Percentiles rank a stretch among this genome's conserved stretches.
Conservation (phyloP, 2,113 vertebrate species). For the Daboia siamensis region DNA sequence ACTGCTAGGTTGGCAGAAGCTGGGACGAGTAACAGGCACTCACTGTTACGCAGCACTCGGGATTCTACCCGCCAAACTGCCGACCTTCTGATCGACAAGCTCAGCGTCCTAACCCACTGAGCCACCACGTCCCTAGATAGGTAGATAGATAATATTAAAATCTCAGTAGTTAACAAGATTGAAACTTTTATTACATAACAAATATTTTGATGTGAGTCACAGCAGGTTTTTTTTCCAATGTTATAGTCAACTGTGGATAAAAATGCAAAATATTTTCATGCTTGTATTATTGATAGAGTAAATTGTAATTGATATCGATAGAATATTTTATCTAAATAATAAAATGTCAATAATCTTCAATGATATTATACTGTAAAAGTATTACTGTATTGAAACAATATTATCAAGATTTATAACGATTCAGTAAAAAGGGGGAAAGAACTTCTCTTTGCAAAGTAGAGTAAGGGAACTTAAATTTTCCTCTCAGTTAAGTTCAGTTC, state of each 20-base stretch:
- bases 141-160: too few relatives aligned
- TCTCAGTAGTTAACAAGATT: background rate
- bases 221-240: background rate
- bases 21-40: too few relatives aligned
- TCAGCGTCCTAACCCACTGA: too few relatives aligned
- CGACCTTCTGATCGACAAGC: too few relatives aligned
- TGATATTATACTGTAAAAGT: background rate
- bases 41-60: too few relatives aligned
- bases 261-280: background rate
- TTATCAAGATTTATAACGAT: background rate
- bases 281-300: background rate
- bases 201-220: background rate
- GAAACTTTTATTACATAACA: background rate
- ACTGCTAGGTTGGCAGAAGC: too few relatives aligned
- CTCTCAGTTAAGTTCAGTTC: background rate
- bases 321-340: background rate
- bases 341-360: background rate
- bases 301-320: background rate
- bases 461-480: background rate
- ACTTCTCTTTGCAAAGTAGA: background rate
- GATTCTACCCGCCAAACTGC: too few relatives aligned
- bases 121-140: too few relatives aligned
- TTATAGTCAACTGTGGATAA: background rate
- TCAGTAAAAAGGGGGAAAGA: background rate
- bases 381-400: background rate